phyloP scores from a whole-genome alignment of 2,888 invertebrate species.

The Protophormia terraenovae region DNA sequence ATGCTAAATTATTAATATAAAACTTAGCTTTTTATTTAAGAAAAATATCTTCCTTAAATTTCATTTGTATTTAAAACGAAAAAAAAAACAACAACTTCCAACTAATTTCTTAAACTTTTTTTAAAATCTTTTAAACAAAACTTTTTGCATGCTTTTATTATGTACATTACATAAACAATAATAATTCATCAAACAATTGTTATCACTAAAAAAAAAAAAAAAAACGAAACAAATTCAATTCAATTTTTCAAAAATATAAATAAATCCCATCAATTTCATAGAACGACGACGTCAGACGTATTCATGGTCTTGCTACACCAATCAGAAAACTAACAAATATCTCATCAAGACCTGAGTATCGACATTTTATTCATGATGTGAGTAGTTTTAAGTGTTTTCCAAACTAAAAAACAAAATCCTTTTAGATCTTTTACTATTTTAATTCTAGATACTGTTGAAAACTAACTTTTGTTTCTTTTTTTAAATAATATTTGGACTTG shows the following conservation, averaged over 20 bases:
- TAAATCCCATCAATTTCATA: constrained; percentile 77
- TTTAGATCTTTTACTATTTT: constrained; percentile 39
- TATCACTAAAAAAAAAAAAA: constrained; percentile 23
- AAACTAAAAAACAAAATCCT: constrained; percentile 37
- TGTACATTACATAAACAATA: background rate
- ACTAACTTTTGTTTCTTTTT: constrained; percentile 24
- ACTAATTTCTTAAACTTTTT: constrained; percentile 44
- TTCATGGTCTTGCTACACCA: constrained; percentile 82
- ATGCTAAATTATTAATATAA: background rate
- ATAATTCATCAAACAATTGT: constrained; percentile 47
- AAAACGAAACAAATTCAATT: constrained; percentile 14
- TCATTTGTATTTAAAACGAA: constrained; percentile 11
- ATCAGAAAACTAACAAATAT: constrained; percentile 82
- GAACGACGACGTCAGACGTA: constrained; percentile 82
- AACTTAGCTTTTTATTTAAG: constrained; percentile 14
- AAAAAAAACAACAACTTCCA: constrained; percentile 35
- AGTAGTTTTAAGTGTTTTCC: constrained; percentile 76
- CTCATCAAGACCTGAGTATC: constrained; percentile 82
- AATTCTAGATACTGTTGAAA: constrained; percentile 36
- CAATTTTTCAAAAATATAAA: constrained; percentile 48
- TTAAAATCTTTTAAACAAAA: constrained; percentile 8
- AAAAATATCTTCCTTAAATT: background rate
- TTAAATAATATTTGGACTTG: constrained; percentile 29
- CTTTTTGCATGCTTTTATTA: constrained; percentile 53
- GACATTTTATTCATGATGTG: constrained; percentile 82